These are phyloP conservation scores for Mesodorylaimus sp. DNA, from an alignment of 2,888 invertebrate genomes.

Conservation along the genomic window DNA sequence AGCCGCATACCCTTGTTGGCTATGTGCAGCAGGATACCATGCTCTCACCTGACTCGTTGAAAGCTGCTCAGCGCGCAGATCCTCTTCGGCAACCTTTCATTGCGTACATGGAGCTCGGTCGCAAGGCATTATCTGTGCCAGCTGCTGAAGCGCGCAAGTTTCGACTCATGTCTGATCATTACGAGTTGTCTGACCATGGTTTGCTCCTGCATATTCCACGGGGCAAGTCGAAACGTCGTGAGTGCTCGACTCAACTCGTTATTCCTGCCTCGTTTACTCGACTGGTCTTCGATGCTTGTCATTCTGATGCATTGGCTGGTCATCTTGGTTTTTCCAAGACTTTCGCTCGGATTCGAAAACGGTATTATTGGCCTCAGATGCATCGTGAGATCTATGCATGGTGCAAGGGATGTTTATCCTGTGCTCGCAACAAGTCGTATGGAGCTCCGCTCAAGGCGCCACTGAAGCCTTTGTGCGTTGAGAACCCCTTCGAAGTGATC, in stretches of 20 bases:
- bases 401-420: background rate
- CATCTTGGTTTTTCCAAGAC: background rate
- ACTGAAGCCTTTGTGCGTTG: conserved; percentile 10
- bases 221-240: background rate
- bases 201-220: background rate
- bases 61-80: background rate
- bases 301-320: background rate
- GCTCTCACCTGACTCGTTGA: no score
- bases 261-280: background rate
- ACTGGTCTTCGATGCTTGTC: background rate
- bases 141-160: no score
- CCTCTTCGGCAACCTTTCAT: no score
- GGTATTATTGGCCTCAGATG: background rate
- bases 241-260: no score
- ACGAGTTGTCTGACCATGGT: background rate
- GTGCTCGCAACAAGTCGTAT: no score
- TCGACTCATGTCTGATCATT: background rate
- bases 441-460: no score
- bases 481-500: conserved; percentile 15
- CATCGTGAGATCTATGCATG: background rate
- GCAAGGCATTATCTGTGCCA: no score
- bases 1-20: no score
- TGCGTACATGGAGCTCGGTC: no score
- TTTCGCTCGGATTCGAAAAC: background rate
- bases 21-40: no score